A percentile compares a stretch with the other conserved stretches of the same genome.
Evolutionary conservation across 2,797 vertebrate genomes (phyloP).

Genomic region (Arnoldichthys spilopterus): DNA sequence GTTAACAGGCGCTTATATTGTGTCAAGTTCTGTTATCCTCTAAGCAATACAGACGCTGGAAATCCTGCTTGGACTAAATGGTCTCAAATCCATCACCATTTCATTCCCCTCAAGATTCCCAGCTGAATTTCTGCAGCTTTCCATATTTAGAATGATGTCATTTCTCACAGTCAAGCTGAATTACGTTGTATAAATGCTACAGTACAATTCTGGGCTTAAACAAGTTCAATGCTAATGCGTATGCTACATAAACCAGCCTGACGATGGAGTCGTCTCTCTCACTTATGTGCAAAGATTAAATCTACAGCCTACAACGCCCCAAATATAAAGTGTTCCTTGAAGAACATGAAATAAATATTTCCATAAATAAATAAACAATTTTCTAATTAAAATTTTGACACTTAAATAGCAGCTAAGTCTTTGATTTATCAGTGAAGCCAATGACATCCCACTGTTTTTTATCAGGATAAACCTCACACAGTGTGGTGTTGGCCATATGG

Average conservation of each 20-base stretch:
- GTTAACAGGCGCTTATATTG: slow-evolving; percentile 23
- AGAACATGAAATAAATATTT: too few relatives aligned
- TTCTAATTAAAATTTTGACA: too few relatives aligned
- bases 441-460: too few relatives aligned
- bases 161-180: background rate
- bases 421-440: too few relatives aligned
- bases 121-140: background rate
- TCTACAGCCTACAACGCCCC: too few relatives aligned
- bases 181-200: background rate
- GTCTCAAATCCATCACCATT: background rate
- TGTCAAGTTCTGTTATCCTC: background rate
- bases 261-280: background rate
- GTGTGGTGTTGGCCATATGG: too few relatives aligned
- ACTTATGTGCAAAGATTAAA: background rate
- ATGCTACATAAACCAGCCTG: slow-evolving; percentile 7
- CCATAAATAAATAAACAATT: too few relatives aligned
- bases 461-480: too few relatives aligned
- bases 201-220: background rate
- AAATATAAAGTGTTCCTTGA: too few relatives aligned
- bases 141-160: slow-evolving; percentile 3
- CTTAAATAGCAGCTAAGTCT: too few relatives aligned
- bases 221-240: background rate
- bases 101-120: background rate
- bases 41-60: background rate
- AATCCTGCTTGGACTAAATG: slow-evolving; percentile 9